Evolutionary conservation across 92 coral and sea anemone genomes (phyloP).

Genomic region (Metridium senile): DNA sequence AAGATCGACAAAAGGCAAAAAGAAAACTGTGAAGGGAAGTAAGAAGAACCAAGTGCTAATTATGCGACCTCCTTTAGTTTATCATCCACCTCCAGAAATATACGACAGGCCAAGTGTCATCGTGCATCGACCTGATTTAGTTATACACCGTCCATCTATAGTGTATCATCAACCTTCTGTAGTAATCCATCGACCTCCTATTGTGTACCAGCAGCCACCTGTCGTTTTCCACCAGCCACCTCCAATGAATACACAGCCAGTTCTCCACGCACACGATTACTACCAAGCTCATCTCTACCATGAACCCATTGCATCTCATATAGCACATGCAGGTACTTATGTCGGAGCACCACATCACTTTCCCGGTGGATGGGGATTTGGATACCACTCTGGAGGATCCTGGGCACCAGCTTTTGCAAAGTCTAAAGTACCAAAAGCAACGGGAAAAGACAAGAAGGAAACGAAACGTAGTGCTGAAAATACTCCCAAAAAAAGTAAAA

Average conservation of each 20-base stretch:
- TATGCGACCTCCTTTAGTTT: slow-evolving; percentile 91
- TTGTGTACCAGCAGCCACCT: slow-evolving; percentile 92
- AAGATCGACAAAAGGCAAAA: slow-evolving; percentile 17
- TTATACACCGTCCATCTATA: slow-evolving; percentile 92
- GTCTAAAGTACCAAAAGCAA: slow-evolving; percentile 18
- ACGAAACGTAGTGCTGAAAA: slow-evolving; percentile 27
- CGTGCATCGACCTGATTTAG: slow-evolving; percentile 92
- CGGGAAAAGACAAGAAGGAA: slow-evolving; percentile 5
- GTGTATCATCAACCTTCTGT: slow-evolving; percentile 96
- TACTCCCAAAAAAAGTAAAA: slow-evolving; percentile 13
- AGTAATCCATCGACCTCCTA: slow-evolving; percentile 96
- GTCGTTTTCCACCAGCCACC: slow-evolving; percentile 98
- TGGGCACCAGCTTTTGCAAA: slow-evolving; percentile 34
- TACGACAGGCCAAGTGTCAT: slow-evolving; percentile 90
- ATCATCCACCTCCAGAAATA: slow-evolving; percentile 97
- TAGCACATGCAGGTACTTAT: slow-evolving; percentile 75
- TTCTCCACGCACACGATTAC: slow-evolving; percentile 80
- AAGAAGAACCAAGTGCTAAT: slow-evolving; percentile 71
- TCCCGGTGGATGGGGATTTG: slow-evolving; percentile 69
- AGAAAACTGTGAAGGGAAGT: slow-evolving; percentile 29
- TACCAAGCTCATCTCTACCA: slow-evolving; percentile 85
- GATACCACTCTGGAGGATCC: slow-evolving; percentile 15
- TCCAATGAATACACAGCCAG: slow-evolving; percentile 86
- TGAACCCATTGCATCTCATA: slow-evolving; percentile 70
- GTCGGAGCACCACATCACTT: slow-evolving; percentile 91